These are phyloP conservation scores for Zele albiditarsus DNA, from an alignment of 2,888 invertebrate species.

Conservation along the genomic window DNA sequence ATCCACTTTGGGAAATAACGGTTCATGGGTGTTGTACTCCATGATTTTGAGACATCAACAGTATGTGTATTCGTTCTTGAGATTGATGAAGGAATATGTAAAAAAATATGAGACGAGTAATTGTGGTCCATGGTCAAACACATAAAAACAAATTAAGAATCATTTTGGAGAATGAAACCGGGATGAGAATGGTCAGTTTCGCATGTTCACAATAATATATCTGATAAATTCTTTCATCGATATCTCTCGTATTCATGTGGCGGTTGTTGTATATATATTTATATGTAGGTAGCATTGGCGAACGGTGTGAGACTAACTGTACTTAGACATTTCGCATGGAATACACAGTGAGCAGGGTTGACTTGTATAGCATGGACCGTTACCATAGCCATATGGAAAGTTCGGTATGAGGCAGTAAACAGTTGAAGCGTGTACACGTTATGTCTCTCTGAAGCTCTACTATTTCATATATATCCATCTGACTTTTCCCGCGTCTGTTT, in stretches of 20 bases:
- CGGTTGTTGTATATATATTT: background rate
- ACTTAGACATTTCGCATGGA: constrained; percentile 57
- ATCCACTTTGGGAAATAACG: constrained; percentile 19
- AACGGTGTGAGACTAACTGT: constrained; percentile 60
- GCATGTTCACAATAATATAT: background rate
- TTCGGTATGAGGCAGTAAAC: constrained; percentile 54
- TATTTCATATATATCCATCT: constrained; percentile 10
- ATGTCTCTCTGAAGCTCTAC: background rate
- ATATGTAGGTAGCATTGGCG: constrained; percentile 11
- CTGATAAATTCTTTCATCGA: constrained; percentile 5
- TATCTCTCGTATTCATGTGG: background rate
- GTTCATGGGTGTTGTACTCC: background rate
- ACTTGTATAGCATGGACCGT: constrained; percentile 56
- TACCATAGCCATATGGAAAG: constrained; percentile 62
- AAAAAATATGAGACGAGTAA: background rate
- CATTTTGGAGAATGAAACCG: background rate
- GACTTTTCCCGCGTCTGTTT: background rate
- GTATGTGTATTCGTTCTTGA: background rate
- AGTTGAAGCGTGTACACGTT: constrained; percentile 24
- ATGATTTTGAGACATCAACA: background rate
- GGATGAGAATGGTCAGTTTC: background rate
- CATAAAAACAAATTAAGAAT: background rate
- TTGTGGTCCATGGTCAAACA: background rate
- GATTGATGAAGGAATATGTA: background rate
- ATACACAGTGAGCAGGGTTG: constrained; percentile 44